Evolutionary conservation across 2,888 invertebrate genomes (phyloP).

Genomic region (Drosophila meridionalis): DNA sequence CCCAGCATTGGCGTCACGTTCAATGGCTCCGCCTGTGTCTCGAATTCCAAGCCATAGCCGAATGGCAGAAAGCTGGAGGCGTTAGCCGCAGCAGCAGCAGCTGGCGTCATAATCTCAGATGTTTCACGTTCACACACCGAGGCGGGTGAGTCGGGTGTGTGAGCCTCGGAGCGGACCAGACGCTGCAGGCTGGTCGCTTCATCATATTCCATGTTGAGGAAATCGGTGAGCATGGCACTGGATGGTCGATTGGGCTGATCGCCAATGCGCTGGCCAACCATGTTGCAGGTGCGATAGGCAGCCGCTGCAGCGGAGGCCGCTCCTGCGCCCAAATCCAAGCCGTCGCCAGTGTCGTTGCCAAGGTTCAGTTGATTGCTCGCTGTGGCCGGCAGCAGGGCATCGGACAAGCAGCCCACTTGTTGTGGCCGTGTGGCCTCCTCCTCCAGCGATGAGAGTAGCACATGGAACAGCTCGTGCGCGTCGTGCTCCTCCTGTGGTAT

Average conservation of each 20-base stretch:
- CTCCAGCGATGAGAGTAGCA: slow-evolving; percentile 94
- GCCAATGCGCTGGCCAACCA: slow-evolving; percentile 57
- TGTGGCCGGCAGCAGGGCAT: slow-evolving; percentile 87
- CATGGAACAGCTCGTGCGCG: slow-evolving; percentile 96
- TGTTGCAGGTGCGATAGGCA: slow-evolving; percentile 20
- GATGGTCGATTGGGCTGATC: slow-evolving; percentile 86
- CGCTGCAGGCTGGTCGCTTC: slow-evolving; percentile 84
- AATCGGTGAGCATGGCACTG: slow-evolving; percentile 85
- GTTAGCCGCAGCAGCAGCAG: slow-evolving; percentile 34
- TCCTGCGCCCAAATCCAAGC: slow-evolving; percentile 19
- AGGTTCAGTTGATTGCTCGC: slow-evolving; percentile 7
- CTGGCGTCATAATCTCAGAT: slow-evolving; percentile 60
- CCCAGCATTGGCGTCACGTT: slow-evolving; percentile 72
- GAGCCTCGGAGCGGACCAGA: slow-evolving; percentile 84
- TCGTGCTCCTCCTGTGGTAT: slow-evolving; percentile 97
- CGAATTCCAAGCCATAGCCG: slow-evolving; percentile 42
- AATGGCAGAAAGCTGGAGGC: slow-evolving; percentile 29
- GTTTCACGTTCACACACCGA: slow-evolving; percentile 83
- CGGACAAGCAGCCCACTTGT: slow-evolving; percentile 89
- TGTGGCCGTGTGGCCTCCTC: slow-evolving; percentile 89
- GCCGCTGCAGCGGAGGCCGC: slow-evolving; percentile 6
- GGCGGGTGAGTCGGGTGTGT: slow-evolving; percentile 85
- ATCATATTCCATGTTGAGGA: slow-evolving; percentile 84
- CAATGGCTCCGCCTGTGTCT: slow-evolving; percentile 54
- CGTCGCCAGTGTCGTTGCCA: slow-evolving; percentile 25